Conservation (phyloP, 2,113 vertebrate species). For the Vicugna pacos region DNA sequence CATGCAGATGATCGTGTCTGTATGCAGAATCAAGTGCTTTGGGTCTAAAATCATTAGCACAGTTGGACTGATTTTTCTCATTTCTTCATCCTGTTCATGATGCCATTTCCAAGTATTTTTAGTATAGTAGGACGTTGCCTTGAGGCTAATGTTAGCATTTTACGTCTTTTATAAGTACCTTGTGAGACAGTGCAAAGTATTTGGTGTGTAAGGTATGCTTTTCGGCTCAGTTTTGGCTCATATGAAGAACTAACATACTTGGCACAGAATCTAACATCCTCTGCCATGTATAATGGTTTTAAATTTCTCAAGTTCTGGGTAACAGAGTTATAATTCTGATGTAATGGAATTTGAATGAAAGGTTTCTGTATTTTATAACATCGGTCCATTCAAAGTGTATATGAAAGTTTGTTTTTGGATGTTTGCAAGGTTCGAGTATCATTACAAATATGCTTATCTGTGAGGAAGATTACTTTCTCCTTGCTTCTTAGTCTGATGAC, state of each 20-base stretch:
- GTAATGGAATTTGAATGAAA: not conserved
- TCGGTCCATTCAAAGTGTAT: not conserved
- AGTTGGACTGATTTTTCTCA: slow-evolving; percentile 32
- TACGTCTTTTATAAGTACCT: not conserved
- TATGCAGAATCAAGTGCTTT: not conserved
- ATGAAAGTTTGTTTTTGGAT: not conserved
- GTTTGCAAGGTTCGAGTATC: not conserved
- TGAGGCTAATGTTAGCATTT: not conserved
- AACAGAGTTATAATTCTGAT: not conserved
- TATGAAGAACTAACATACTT: not conserved
- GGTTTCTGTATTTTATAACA: not conserved
- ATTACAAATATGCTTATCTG: not conserved
- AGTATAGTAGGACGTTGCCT: not conserved
- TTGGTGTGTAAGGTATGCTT: not conserved
- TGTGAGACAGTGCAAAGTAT: not conserved
- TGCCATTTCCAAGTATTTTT: not conserved
- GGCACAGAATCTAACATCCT: not conserved
- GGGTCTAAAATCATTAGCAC: not conserved
- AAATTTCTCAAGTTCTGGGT: not conserved
- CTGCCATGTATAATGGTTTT: not conserved
- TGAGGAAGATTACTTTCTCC: not conserved
- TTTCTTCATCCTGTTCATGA: not conserved
- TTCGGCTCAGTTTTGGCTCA: not conserved
- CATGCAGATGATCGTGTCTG: not conserved
- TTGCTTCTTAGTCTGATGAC: slow-evolving; percentile 94